phyloP scores from a whole-genome alignment of 2,797 vertebrate species.

The Ctenopoma kingsleyae region DNA sequence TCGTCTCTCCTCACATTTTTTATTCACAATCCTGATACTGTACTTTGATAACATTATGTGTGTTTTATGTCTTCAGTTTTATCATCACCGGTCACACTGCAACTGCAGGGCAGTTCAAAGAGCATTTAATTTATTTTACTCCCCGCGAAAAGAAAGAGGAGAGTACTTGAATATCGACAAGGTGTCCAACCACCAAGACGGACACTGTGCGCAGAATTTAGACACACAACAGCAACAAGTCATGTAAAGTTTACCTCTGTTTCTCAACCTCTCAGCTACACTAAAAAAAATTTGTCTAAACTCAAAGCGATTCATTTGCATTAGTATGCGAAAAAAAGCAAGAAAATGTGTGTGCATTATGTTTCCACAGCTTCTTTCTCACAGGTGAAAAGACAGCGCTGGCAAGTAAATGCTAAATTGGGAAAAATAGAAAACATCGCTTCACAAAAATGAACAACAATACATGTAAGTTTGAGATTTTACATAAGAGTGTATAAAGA shows the following conservation, averaged over 20 bases:
- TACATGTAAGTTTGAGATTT: background rate
- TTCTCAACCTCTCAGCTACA: slow-evolving; percentile 47
- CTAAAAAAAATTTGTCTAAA: slow-evolving; percentile 2
- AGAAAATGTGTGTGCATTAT: background rate
- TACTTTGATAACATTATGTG: slow-evolving; percentile 72
- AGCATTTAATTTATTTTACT: slow-evolving; percentile 89
- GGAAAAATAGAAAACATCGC: background rate
- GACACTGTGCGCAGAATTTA: slow-evolving; percentile 82
- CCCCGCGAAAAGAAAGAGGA: slow-evolving; percentile 77
- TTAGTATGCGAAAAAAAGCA: background rate
- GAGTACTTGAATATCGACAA: slow-evolving; percentile 88
- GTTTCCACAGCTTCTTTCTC: background rate
- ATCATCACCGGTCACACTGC: slow-evolving; percentile 81
- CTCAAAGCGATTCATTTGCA: background rate
- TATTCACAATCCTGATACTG: slow-evolving; percentile 70
- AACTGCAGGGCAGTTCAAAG: slow-evolving; percentile 90
- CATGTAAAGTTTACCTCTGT: slow-evolving; percentile 42
- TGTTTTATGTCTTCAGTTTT: slow-evolving; percentile 72
- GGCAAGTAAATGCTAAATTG: background rate
- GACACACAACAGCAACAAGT: slow-evolving; percentile 64
- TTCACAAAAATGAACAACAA: background rate
- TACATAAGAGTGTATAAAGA: slow-evolving; percentile 18
- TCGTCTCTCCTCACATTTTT: slow-evolving; percentile 51
- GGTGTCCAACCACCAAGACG: slow-evolving; percentile 81
- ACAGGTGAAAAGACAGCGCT: background rate